Evolutionary conservation across 2,113 vertebrate genomes (phyloP).

Genomic region (Marmota monax): DNA sequence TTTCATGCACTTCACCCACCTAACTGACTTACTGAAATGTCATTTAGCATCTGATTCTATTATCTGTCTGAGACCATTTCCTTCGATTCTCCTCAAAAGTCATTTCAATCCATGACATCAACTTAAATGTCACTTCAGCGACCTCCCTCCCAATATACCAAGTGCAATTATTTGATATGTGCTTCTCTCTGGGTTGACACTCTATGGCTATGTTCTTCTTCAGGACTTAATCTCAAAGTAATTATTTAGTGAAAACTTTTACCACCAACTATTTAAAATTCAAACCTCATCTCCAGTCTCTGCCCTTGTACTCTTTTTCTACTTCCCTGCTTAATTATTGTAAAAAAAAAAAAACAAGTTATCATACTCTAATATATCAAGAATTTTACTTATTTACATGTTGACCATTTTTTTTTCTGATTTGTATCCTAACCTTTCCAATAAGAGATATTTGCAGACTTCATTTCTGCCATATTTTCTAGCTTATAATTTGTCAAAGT

Average conservation of each 20-base stretch:
- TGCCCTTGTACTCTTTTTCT: not conserved
- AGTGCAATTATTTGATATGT: no score
- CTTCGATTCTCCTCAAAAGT: not conserved
- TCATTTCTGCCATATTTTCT: not conserved
- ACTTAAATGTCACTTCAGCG: no score
- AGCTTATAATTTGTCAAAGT: not conserved
- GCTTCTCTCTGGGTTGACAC: no score
- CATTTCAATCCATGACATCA: no score
- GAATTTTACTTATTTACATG: not conserved
- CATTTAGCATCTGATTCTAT: not conserved
- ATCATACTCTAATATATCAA: not conserved
- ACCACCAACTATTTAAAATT: not conserved
- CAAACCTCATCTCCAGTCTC: no score
- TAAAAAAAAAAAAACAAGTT: no score
- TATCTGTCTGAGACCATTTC: not conserved
- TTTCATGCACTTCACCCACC: not conserved
- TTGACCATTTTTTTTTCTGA: not conserved
- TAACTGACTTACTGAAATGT: not conserved
- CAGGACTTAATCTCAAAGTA: not conserved
- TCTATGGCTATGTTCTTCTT: no score
- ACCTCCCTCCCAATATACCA: no score
- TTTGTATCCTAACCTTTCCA: not conserved
- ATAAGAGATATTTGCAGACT: not conserved
- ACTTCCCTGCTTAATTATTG: not conserved
- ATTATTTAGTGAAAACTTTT: not conserved